A percentile compares a stretch with the other conserved stretches of the same genome.
phyloP scores from a whole-genome alignment of 1,140 invertebrate genomes.

The Magallana gigas region DNA sequence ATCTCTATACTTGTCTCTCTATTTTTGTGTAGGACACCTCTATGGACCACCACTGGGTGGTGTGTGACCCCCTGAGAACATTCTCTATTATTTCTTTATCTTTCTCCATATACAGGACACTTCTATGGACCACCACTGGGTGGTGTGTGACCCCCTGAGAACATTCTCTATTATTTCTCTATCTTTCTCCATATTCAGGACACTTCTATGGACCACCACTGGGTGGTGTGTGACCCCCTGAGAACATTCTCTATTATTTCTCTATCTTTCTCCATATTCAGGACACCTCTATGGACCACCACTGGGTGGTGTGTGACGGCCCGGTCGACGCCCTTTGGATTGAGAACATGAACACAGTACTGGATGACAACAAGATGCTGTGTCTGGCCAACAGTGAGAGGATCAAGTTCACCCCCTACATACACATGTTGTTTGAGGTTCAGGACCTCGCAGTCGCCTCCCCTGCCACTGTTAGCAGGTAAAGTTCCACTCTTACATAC shows the following conservation, averaged over 20 bases:
- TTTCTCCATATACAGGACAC: slow-evolving; percentile 71
- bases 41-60: slow-evolving; percentile 79
- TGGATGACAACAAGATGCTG: slow-evolving; percentile 82
- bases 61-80: slow-evolving; percentile 71
- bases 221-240: slow-evolving; percentile 77
- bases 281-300: slow-evolving; percentile 78
- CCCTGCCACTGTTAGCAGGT: slow-evolving; percentile 80
- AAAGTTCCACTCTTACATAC: not conserved
- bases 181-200: slow-evolving; percentile 66
- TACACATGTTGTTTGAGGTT: slow-evolving; percentile 81
- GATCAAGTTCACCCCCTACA: slow-evolving; percentile 79
- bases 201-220: slow-evolving; percentile 78
- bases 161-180: not conserved
- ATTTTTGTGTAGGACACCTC: slow-evolving; percentile 73
- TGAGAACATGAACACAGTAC: slow-evolving; percentile 81
- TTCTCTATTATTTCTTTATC: not conserved
- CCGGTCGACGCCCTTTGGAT: slow-evolving; percentile 81
- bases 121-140: slow-evolving; percentile 78
- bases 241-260: too few species aligned
- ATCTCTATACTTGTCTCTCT: not conserved
- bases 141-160: slow-evolving; percentile 74
- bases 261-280: slow-evolving; percentile 53
- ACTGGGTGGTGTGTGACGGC: slow-evolving; percentile 80
- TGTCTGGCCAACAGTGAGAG: slow-evolving; percentile 80
- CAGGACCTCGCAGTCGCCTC: slow-evolving; percentile 80